Evolutionary conservation across 2,888 invertebrate genomes (phyloP).

Genomic region (Acrobasis suavella): DNA sequence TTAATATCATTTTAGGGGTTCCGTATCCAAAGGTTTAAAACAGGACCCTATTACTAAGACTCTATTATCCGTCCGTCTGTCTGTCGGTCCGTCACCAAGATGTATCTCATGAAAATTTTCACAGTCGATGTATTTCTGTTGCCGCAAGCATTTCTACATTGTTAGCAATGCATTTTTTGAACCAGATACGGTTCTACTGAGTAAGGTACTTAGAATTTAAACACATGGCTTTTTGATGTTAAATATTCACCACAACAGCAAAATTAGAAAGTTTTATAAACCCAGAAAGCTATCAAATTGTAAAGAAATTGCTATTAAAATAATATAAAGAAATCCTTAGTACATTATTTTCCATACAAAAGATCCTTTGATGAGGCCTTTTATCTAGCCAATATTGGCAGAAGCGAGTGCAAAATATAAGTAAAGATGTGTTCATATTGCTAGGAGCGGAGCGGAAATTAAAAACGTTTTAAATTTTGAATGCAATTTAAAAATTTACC

Average conservation of each 20-base stretch:
- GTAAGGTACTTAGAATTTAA: too few species aligned
- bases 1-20: too few species aligned
- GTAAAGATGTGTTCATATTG: conserved; percentile 36
- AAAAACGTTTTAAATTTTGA: background rate
- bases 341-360: conserved; percentile 33
- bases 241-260: background rate
- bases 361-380: conserved; percentile 35
- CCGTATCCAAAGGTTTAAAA: too few species aligned
- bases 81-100: too few species aligned
- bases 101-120: too few species aligned
- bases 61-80: too few species aligned
- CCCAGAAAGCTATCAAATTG: background rate
- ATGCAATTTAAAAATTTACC: background rate
- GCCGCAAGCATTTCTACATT: too few species aligned
- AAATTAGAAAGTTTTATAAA: background rate
- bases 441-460: background rate
- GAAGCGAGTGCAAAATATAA: conserved; percentile 57
- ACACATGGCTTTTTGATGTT: too few species aligned
- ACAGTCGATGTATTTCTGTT: too few species aligned
- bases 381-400: conserved; percentile 46
- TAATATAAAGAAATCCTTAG: background rate
- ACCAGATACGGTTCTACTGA: too few species aligned
- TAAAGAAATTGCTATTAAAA: background rate
- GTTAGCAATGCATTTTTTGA: too few species aligned
- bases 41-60: too few species aligned